Evolutionary conservation across 2,797 vertebrate species (phyloP).

Genomic region (Alosa sapidissima): DNA sequence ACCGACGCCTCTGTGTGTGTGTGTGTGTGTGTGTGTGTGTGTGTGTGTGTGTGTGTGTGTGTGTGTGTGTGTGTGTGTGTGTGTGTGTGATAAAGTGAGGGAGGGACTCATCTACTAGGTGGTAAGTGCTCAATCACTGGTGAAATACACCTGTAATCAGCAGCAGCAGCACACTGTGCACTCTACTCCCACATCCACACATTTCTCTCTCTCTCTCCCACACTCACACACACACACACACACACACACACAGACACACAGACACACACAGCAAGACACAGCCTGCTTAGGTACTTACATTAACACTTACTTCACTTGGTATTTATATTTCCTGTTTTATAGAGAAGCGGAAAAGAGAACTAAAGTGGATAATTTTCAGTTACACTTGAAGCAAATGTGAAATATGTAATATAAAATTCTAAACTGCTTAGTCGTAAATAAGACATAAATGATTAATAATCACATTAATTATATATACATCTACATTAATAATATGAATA

Average conservation of each 20-base stretch:
- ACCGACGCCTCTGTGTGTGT: neutral
- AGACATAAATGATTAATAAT: neutral
- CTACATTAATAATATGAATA: neutral
- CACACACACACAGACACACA: no score
- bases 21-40: no score
- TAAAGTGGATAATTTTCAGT: neutral
- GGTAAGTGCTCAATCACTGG: slow-evolving; percentile 26
- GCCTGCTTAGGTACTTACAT: neutral
- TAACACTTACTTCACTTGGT: no score
- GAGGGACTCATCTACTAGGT: slow-evolving; percentile 22
- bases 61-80: neutral
- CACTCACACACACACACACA: neutral
- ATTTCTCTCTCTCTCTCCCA: neutral
- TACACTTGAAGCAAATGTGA: neutral
- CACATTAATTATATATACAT: neutral
- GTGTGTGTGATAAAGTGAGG: neutral
- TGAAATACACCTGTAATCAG: slow-evolving; percentile 11
- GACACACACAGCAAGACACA: no score
- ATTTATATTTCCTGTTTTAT: neutral
- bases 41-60: slow-evolving; percentile 16
- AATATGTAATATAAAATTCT: neutral
- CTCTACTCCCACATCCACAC: neutral
- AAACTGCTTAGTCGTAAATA: neutral
- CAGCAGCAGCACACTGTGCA: neutral
- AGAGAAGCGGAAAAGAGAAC: neutral